Base-by-base conservation (phyloP, 1,140 invertebrate species). In the Myzus persicae region DNA sequence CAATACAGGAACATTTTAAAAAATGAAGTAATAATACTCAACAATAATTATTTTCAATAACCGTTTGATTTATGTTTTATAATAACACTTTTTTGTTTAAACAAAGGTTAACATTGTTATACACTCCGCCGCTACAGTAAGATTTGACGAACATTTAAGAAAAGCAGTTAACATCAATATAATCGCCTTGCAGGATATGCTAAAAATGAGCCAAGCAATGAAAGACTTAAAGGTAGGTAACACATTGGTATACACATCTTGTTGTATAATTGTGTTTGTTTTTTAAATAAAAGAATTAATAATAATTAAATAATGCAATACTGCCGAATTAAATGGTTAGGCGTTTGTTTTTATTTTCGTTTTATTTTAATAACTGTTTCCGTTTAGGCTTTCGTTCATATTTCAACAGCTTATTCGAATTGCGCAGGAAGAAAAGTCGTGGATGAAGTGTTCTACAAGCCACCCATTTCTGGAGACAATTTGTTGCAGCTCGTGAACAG, bases 81-180 rank as follows among this genome's bases (percentile, higher is more conserved):
- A 38, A 42, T 42, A 22, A 40, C 9, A 44, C 8, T 44, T 44
- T 44, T 31, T 18, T 90, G 44, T 82, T 48, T 31, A 5, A 31
- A 82, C 48, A 6, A n/a, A 97, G 95, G 96, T 95, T 9, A 93
- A 94, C 46, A 93, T 94, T 22, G 94, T 99, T 26, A 98, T 99
- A 95, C 98, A 99, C 94, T 97, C 96, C 4, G 98, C 98, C 4
- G 98, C 98, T 1, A 98, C 98, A 36, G 96, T 99, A 14, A 97
- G 97, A 94, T 99, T 99, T 95, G 97, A 98, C 95, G 98, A 98
- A 95, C 96, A 96, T 90, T 95, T 99, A 44, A 96, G 97, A 94
- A 93, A 94, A n/a, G 96, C 96, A 0, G 95, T 96, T 42, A 95
- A 96, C 44, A 96, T 96, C 76, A 97, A 97, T 94, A 95, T 97